A percentile compares a stretch with the other conserved stretches of the same genome.
These are phyloP conservation scores for Cricetomys ansorgei DNA, from an alignment of 2,113 vertebrate species.

Conservation along the genomic window DNA sequence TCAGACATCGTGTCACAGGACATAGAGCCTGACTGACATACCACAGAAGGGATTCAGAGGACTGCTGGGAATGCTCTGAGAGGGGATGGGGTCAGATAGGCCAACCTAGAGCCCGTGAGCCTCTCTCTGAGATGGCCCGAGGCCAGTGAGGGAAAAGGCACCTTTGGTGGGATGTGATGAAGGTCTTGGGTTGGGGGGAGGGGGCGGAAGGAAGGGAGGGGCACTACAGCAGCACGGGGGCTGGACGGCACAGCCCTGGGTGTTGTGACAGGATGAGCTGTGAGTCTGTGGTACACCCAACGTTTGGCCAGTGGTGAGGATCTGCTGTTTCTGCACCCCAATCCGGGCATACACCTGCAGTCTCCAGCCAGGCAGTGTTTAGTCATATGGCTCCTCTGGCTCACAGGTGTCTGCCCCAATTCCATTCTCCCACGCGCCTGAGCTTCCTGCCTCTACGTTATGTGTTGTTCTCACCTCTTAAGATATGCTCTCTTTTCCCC, in stretches of 20 bases:
- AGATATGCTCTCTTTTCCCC: neutral
- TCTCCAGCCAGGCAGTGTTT: rapidly evolving
- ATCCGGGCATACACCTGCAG: neutral
- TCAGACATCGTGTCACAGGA: neutral
- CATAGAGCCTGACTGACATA: neutral
- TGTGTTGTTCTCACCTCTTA: neutral
- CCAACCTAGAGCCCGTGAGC: too few relatives aligned
- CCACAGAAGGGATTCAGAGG: neutral
- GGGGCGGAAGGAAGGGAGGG: neutral
- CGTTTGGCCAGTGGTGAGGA: rapidly evolving
- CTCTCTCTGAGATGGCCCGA: neutral
- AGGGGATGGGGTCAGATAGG: neutral
- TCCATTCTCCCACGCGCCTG: rapidly evolving
- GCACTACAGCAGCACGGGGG: neutral
- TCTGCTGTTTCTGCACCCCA: rapidly evolving
- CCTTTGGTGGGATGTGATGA: neutral
- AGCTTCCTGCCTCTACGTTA: neutral
- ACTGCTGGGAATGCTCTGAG: too few relatives aligned
- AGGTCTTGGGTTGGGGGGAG: neutral
- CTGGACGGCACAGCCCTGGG: too few relatives aligned
- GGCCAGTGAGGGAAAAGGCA: neutral
- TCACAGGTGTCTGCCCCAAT: rapidly evolving
- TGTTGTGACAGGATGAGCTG: neutral
- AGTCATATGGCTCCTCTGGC: neutral
- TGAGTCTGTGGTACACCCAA: neutral